Evolutionary conservation across 2,888 invertebrate genomes (phyloP).

Genomic region (Shargacucullia verbasci): DNA sequence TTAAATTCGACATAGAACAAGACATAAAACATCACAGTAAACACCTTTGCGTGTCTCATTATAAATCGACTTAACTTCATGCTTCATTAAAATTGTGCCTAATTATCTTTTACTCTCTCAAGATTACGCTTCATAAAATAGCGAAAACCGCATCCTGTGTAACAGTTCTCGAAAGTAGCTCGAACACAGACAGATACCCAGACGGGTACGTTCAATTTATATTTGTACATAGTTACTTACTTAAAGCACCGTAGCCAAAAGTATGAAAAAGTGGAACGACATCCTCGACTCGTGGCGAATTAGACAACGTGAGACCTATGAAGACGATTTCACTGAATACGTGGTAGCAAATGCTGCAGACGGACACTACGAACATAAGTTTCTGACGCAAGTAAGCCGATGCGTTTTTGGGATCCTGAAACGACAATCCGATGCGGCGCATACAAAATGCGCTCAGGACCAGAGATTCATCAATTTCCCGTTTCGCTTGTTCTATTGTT

Average conservation of each 20-base stretch:
- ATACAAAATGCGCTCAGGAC: slow-evolving; percentile 75
- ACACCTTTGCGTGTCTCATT: slow-evolving; percentile 22
- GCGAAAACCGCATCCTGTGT: slow-evolving; percentile 47
- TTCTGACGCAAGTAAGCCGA: slow-evolving; percentile 68
- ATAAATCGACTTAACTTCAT: slow-evolving; percentile 32
- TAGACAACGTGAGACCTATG: slow-evolving; percentile 78
- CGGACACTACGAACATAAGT: slow-evolving; percentile 71
- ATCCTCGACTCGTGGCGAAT: slow-evolving; percentile 82
- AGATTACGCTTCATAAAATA: slow-evolving; percentile 34
- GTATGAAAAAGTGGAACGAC: slow-evolving; percentile 84
- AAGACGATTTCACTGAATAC: slow-evolving; percentile 81
- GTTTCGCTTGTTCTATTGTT: slow-evolving; percentile 69
- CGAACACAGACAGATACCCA: slow-evolving; percentile 34
- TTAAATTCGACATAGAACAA: neutral
- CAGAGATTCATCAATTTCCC: slow-evolving; percentile 77
- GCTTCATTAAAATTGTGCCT: slow-evolving; percentile 41
- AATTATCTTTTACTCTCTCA: slow-evolving; percentile 39
- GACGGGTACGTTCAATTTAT: slow-evolving; percentile 46
- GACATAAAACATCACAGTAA: neutral
- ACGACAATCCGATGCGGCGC: slow-evolving; percentile 77
- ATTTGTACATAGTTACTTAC: slow-evolving; percentile 70
- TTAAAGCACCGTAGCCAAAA: slow-evolving; percentile 82
- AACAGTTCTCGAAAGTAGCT: slow-evolving; percentile 46
- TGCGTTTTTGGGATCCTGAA: slow-evolving; percentile 64
- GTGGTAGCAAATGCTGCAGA: slow-evolving; percentile 78